Conservation (phyloP, 2,113 vertebrate species). For the Mirounga angustirostris region DNA sequence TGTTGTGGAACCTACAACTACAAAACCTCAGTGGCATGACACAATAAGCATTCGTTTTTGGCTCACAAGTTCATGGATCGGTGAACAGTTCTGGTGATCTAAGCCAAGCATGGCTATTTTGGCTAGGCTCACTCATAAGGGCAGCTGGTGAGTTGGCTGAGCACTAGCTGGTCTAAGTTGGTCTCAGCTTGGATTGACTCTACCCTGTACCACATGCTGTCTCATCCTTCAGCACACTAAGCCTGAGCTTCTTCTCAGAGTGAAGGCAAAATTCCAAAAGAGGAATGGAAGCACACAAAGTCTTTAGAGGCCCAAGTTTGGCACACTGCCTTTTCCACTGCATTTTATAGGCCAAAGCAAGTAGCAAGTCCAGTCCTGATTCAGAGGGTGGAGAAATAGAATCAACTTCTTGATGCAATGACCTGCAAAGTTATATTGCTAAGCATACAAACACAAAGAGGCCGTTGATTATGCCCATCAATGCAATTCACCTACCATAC, state of each 20-base stretch:
- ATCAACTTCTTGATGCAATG: neutral
- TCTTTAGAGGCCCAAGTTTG: neutral
- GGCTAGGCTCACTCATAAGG: neutral
- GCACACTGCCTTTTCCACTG: neutral
- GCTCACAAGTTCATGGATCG: neutral
- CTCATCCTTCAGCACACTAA: neutral
- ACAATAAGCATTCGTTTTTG: neutral
- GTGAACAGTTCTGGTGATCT: neutral
- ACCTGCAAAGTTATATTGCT: neutral
- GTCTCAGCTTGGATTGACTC: neutral
- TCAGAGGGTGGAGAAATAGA: neutral
- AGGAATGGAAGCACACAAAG: neutral
- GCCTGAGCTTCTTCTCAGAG: neutral
- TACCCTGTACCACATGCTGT: neutral
- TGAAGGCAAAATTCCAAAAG: neutral
- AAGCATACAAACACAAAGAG: neutral
- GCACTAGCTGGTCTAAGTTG: neutral
- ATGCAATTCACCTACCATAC: neutral
- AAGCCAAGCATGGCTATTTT: neutral
- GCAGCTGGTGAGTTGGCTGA: neutral
- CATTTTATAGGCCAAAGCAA: neutral
- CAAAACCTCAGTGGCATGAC: neutral
- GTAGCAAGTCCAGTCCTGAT: neutral
- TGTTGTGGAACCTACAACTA: neutral
- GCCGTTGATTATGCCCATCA: neutral